Percentiles rank a stretch among this genome's conserved stretches.
These are phyloP conservation scores for Mimumesa dahlbomi DNA, from an alignment of 2,888 invertebrate species.

Conservation along the genomic window DNA sequence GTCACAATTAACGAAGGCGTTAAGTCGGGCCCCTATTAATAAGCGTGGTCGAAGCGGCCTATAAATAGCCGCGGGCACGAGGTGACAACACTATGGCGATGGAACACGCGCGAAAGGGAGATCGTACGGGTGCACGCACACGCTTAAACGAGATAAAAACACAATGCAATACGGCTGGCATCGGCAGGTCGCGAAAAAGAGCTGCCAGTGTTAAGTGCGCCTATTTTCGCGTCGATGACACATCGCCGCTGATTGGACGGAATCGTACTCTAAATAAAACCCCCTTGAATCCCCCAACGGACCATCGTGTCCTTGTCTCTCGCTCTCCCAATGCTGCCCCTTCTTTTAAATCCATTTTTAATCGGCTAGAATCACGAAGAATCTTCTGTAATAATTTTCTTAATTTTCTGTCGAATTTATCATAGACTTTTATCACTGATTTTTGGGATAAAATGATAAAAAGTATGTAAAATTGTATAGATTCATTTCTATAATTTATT, in stretches of 20 bases:
- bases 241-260: slow-evolving; percentile 70
- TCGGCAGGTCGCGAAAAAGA: slow-evolving; percentile 71
- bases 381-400: too few relatives aligned
- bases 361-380: too few relatives aligned
- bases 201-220: slow-evolving; percentile 73
- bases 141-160: slow-evolving; percentile 48
- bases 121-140: slow-evolving; percentile 35
- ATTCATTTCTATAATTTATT: too few relatives aligned
- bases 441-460: too few relatives aligned
- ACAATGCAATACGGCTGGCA: slow-evolving; percentile 65
- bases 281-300: slow-evolving; percentile 18
- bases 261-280: slow-evolving; percentile 59
- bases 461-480: too few relatives aligned
- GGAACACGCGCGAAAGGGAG: slow-evolving; percentile 29
- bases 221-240: slow-evolving; percentile 76
- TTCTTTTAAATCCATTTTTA: too few relatives aligned
- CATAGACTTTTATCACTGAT: too few relatives aligned
- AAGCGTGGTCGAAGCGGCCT: slow-evolving; percentile 69
- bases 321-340: neutral
- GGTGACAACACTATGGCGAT: slow-evolving; percentile 61
- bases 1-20: slow-evolving; percentile 72
- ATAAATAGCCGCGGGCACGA: slow-evolving; percentile 69
- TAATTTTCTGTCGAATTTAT: too few relatives aligned
- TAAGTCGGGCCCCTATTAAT: slow-evolving; percentile 74
- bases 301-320: slow-evolving; percentile 9